phyloP scores from a whole-genome alignment of 2,113 vertebrate genomes.

The Cathartes aura region DNA sequence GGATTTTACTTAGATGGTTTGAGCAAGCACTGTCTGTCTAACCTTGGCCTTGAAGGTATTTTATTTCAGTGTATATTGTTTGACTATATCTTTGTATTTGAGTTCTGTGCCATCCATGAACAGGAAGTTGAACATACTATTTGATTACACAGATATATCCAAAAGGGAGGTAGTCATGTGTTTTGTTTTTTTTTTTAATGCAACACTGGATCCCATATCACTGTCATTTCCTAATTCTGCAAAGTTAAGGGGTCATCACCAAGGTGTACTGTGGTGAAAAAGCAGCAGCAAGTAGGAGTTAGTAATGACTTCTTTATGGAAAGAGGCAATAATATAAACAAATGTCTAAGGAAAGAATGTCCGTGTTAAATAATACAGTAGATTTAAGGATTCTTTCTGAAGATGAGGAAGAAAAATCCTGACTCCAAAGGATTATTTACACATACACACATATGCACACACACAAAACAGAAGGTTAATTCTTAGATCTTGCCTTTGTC shows the following conservation, averaged over 20 bases:
- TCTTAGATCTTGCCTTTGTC: background rate
- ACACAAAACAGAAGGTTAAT: background rate
- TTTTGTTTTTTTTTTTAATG: no score
- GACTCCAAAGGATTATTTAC: background rate
- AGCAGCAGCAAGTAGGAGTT: background rate
- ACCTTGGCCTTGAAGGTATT: background rate
- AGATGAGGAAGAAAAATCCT: background rate
- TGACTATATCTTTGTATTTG: background rate
- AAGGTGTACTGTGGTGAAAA: background rate
- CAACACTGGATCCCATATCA: background rate
- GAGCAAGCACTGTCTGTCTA: background rate
- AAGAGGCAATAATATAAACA: background rate
- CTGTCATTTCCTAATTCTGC: background rate
- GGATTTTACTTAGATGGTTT: background rate
- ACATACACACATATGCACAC: fast-evolving
- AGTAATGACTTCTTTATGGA: background rate
- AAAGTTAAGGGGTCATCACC: background rate
- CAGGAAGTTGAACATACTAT: background rate
- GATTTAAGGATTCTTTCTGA: background rate
- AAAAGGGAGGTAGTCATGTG: background rate
- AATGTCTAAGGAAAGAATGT: background rate
- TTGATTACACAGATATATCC: background rate
- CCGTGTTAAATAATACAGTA: background rate
- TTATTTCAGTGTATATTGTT: background rate
- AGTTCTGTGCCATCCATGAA: background rate